Percentiles rank a stretch among this genome's conserved stretches.
Conservation (phyloP, 2,113 vertebrate species). For the Upupa epops region DNA sequence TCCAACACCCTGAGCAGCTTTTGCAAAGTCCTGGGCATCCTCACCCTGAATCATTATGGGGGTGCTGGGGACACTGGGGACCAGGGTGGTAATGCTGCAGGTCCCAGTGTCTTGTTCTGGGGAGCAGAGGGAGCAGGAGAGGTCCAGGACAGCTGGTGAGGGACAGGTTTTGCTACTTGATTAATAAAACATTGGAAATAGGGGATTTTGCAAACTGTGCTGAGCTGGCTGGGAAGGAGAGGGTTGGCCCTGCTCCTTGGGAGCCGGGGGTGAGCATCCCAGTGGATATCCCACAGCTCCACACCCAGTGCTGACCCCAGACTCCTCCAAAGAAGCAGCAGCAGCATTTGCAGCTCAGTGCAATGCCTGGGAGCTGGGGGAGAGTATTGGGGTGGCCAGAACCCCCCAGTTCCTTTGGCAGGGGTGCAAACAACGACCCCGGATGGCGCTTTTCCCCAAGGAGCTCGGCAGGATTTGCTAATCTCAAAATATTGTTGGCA, state of each 20-base stretch:
- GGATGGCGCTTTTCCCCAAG: background rate
- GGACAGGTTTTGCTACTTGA: background rate
- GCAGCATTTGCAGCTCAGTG: background rate
- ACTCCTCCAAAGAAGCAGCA: background rate
- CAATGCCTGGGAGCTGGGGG: no score
- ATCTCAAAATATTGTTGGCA: constrained; percentile 67
- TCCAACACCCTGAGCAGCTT: background rate
- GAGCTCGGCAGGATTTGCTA: constrained; percentile 39
- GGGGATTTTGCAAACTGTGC: background rate
- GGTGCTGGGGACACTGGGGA: background rate
- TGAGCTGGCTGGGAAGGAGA: background rate
- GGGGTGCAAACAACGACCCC: background rate
- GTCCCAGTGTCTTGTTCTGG: accelerated
- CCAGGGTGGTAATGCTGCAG: background rate
- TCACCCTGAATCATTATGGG: accelerated
- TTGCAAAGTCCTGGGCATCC: background rate
- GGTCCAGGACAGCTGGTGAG: accelerated
- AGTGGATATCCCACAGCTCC: background rate
- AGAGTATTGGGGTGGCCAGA: background rate
- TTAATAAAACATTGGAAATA: background rate
- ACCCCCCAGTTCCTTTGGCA: background rate
- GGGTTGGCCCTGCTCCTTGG: accelerated
- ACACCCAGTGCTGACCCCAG: background rate
- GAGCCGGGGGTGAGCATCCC: no score
- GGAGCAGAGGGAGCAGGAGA: background rate